Percentiles rank a stretch among this genome's conserved stretches.
Evolutionary conservation across 2,888 invertebrate species (phyloP).

Genomic region (Drosophila macrospina): DNA sequence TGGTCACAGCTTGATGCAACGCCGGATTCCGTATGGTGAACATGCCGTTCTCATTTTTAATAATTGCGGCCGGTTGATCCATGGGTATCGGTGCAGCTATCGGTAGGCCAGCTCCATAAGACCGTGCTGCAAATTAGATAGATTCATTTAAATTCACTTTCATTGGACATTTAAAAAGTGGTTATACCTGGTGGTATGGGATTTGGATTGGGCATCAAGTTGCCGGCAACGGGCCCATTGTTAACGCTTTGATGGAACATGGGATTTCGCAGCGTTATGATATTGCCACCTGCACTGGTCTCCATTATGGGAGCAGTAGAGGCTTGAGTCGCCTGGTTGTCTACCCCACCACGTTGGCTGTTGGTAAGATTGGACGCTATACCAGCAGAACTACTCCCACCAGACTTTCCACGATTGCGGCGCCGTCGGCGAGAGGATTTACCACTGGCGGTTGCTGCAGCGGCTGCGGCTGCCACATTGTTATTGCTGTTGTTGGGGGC

Average conservation of each 20-base stretch:
- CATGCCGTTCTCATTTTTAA: conserved; percentile 91
- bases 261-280: conserved; percentile 92
- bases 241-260: conserved; percentile 87
- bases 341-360: conserved; percentile 44
- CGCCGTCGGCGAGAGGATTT: conserved; percentile 83
- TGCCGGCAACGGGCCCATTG: conserved; percentile 50
- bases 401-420: conserved; percentile 81
- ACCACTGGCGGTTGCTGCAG: conserved; percentile 62
- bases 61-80: conserved; percentile 88
- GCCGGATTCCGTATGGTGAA: conserved; percentile 92
- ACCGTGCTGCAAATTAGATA: conserved; percentile 56
- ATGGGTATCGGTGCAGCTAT: conserved; percentile 77
- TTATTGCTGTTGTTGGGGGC: conserved; percentile 19
- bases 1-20: conserved; percentile 84
- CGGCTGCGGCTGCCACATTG: conserved; percentile 70
- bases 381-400: conserved; percentile 38
- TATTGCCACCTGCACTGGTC: conserved; percentile 85
- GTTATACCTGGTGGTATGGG: conserved; percentile 71
- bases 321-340: conserved; percentile 17
- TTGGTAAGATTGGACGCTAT: conserved; percentile 29
- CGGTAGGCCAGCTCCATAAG: conserved; percentile 62
- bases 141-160: background rate
- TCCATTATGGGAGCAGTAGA: conserved; percentile 49
- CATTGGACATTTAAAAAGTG: background rate
- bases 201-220: conserved; percentile 66